Conservation (phyloP, 1,140 invertebrate species). For the Bombus waltoni region DNA sequence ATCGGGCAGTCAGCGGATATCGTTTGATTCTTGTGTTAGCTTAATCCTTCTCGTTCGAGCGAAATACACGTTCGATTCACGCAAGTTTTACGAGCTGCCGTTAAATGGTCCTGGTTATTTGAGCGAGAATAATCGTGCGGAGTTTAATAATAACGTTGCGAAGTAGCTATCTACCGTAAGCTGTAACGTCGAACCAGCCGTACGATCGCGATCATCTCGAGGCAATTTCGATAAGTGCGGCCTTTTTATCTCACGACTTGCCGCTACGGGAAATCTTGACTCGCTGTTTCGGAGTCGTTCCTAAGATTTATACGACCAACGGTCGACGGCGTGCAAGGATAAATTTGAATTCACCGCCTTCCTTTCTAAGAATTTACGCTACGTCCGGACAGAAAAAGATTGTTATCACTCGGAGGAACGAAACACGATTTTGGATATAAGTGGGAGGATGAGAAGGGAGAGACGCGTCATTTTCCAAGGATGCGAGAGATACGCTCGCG, state of each 20-base stretch:
- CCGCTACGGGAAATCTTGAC: constrained; percentile 12
- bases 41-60: neutral
- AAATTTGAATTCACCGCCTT: constrained; percentile 42
- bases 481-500: neutral
- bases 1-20: neutral
- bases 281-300: neutral
- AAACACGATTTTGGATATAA: constrained; percentile 2
- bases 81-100: neutral
- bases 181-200: neutral
- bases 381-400: constrained; percentile 18
- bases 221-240: constrained; percentile 41
- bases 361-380: constrained; percentile 25
- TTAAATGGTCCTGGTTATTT: neutral
- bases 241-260: neutral
- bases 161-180: neutral
- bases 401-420: constrained; percentile 2
- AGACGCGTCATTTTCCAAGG: neutral
- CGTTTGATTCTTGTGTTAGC: neutral
- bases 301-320: constrained; percentile 35
- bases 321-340: neutral
- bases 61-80: neutral
- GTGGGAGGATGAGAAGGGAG: neutral
- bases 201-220: neutral
- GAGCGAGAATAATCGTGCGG: neutral
- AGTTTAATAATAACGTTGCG: neutral